Evolutionary conservation across 92 coral and sea anemone species (phyloP).

Genomic region (Zoanthus sociatus): DNA sequence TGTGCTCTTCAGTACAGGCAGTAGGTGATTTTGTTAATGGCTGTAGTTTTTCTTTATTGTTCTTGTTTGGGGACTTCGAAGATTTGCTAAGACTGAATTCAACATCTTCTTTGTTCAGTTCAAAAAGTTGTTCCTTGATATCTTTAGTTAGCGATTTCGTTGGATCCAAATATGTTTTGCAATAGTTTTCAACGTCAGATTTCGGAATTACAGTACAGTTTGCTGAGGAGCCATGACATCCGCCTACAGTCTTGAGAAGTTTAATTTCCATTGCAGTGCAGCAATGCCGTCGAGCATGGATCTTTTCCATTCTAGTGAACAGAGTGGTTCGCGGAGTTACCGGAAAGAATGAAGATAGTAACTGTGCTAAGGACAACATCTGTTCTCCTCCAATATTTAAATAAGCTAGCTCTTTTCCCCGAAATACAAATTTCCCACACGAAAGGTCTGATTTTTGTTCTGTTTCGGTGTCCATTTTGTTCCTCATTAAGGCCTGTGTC

Average conservation of each 20-base stretch:
- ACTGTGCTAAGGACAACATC: slow-evolving; percentile 89
- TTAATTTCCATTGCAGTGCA: slow-evolving; percentile 83
- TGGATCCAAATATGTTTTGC: slow-evolving; percentile 75
- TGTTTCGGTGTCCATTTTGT: slow-evolving; percentile 54
- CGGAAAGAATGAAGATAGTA: slow-evolving; percentile 79
- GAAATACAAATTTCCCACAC: slow-evolving; percentile 84
- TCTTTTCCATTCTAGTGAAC: slow-evolving; percentile 95
- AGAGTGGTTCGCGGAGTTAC: slow-evolving; percentile 89
- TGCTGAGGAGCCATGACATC: slow-evolving; percentile 94
- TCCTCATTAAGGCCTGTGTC: slow-evolving; percentile 1
- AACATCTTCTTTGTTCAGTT: slow-evolving; percentile 36
- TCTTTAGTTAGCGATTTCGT: slow-evolving; percentile 12
- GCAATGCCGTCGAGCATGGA: slow-evolving; percentile 91
- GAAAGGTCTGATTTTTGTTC: slow-evolving; percentile 48
- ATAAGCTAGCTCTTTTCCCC: slow-evolving; percentile 90
- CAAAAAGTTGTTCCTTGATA: slow-evolving; percentile 19
- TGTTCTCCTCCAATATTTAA: slow-evolving; percentile 84
- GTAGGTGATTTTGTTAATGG: slow-evolving; percentile 39
- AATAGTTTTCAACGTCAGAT: slow-evolving; percentile 85
- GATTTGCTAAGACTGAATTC: slow-evolving; percentile 25
- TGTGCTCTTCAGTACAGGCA: slow-evolving; percentile 13
- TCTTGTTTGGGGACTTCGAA: slow-evolving; percentile 27
- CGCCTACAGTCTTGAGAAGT: slow-evolving; percentile 89
- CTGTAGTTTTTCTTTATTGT: slow-evolving; percentile 35
- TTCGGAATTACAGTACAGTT: slow-evolving; percentile 88